Evolutionary conservation across 92 coral and sea anemone species (phyloP), one percentile per base, ranked within the genome.

Genomic region (Palythoa caribaeorum): DNA sequence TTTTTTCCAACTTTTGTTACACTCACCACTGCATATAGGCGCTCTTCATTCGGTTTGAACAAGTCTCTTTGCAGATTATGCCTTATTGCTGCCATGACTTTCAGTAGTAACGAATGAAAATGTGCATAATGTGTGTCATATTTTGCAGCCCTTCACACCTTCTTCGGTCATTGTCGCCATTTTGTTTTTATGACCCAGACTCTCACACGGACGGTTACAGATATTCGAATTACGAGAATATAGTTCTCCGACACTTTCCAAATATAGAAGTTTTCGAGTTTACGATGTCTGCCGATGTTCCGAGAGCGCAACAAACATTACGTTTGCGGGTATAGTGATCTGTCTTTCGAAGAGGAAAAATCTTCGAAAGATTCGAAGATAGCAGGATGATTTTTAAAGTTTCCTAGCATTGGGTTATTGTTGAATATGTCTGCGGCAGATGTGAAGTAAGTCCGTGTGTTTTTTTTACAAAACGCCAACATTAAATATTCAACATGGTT

Each of bases 1-100:
- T 97, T 97, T 79, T 97, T 97, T 5, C 99, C 99, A 38, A 92
- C 98, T 93, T 96, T 97, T 48, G 97, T 95, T 1, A 97, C 99
- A 88, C 92, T 95, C 44, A 96, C 98, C 14, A 97, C 96, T 6
- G 98, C 99, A 85, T 92, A 93, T 9, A 97, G 92, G 35, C 98
- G 93, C 84, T 97, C 99, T 86, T 95, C 99, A 90, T 93, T 92
- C 16, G 98, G 98, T 81, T 97, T 96, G 83, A 97, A 97, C 21
- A 97, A 93, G 59, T 97, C 99, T 87, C 94, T 94, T 89, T 97
- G 99, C 77, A 97, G 83, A 69, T 94, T 95, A 80, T 94, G 98
- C 90, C 96, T 97, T 88, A 97, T 92, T 66, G 99, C 99, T 78
- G 99, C 98, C 99, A 97, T 97, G 40, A 54, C 62, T 47, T 12